Conservation (phyloP, 2,113 vertebrate genomes). For the Dipodomys ordii region DNA sequence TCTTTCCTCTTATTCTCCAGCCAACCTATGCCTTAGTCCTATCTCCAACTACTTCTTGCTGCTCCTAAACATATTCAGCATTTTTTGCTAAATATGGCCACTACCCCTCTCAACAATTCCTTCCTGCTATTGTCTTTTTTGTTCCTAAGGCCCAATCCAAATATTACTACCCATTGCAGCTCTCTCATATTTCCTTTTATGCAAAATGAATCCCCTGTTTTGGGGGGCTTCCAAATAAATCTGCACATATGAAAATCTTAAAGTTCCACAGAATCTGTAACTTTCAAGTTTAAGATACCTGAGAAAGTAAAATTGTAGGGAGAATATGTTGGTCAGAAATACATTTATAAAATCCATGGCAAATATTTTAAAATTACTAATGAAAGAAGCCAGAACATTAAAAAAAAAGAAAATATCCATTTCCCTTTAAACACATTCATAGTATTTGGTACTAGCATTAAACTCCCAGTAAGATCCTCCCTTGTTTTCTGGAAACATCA, state of each 20-base stretch:
- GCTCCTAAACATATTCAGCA: not conserved
- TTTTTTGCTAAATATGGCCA: not conserved
- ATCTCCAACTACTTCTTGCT: not conserved
- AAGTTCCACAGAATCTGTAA: not conserved
- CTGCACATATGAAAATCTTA: not conserved
- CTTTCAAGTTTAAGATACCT: conserved; percentile 45
- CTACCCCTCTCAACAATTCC: not conserved
- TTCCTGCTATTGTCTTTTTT: not conserved
- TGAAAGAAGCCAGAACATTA: not conserved
- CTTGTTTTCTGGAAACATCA: not conserved
- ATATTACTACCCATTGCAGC: not conserved
- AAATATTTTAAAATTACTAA: conserved; percentile 14
- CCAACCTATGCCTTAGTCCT: not conserved
- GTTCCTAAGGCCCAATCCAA: not conserved
- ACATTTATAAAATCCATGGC: not conserved
- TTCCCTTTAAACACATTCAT: not conserved
- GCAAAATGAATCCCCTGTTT: conserved; percentile 18
- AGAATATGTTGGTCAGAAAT: conserved; percentile 22
- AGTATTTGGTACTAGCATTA: not conserved
- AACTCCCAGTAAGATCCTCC: not conserved
- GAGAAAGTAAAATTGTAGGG: not conserved
- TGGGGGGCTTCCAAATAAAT: conserved; percentile 40
- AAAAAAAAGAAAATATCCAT: not conserved
- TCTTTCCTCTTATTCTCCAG: not conserved
- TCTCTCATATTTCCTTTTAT: not conserved